A percentile compares a stretch with the other conserved stretches of the same genome.
Conservation (phyloP, 35 echinoderm and acorn worm species). For the Amphiura filiformis region DNA sequence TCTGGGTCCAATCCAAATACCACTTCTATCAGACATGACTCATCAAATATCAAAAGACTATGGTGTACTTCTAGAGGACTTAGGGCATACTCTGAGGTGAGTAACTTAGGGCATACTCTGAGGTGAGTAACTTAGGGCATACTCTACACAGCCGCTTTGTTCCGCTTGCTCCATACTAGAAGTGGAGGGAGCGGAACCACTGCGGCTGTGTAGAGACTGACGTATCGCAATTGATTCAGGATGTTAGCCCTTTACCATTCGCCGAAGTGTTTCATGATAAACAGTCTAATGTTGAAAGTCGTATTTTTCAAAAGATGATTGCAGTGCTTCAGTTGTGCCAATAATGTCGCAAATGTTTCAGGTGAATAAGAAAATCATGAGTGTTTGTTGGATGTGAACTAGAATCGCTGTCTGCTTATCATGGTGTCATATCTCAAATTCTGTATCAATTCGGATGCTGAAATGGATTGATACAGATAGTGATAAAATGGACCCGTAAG, state of each 20-base stretch:
- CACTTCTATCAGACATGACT: constrained; percentile 89
- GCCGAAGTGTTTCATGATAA: not conserved
- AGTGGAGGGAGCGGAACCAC: not conserved
- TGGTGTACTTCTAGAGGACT: constrained; percentile 85
- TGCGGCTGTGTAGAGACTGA: too few species aligned
- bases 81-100: constrained; percentile 97
- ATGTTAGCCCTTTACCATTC: not conserved
- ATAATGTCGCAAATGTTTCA: too few species aligned
- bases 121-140: not conserved
- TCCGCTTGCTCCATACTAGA: not conserved
- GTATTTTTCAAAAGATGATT: too few species aligned
- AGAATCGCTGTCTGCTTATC: not conserved
- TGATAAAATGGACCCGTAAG: too few species aligned
- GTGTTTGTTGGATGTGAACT: not conserved
- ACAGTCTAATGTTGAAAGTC: too few species aligned
- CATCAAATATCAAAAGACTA: constrained; percentile 98
- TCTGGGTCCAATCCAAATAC: constrained; percentile 87
- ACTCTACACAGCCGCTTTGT: not conserved
- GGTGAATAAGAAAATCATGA: too few species aligned
- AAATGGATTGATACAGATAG: too few species aligned
- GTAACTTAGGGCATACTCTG: not conserved
- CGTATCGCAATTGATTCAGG: too few species aligned
- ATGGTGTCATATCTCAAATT: too few species aligned
- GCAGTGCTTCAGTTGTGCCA: too few species aligned
- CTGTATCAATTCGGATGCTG: too few species aligned